phyloP scores from a whole-genome alignment of 2,797 vertebrate genomes.

The Cryptoprocta ferox region DNA sequence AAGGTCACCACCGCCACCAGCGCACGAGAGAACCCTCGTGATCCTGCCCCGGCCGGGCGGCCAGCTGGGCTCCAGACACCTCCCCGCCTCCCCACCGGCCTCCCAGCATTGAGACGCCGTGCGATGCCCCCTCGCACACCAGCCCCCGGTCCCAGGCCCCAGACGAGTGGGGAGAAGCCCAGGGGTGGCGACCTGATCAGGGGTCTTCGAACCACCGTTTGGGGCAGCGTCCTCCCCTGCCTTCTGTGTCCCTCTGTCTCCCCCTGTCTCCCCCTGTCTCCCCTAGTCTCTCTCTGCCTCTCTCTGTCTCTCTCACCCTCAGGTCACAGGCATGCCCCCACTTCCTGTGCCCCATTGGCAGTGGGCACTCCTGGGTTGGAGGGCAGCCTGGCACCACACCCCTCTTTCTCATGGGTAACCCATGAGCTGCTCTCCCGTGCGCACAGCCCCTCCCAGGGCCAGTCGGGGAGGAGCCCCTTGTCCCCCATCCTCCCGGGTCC shows the following conservation, averaged over 20 bases:
- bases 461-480: fast-evolving
- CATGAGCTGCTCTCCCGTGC: fast-evolving
- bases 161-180: fast-evolving
- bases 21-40: fast-evolving
- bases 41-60: fast-evolving
- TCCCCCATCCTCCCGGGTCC: background rate
- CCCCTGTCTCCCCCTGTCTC: too few relatives aligned
- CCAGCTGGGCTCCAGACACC: fast-evolving
- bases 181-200: fast-evolving
- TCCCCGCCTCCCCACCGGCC: fast-evolving
- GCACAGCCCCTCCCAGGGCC: background rate
- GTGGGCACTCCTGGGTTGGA: background rate
- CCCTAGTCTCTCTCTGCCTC: background rate
- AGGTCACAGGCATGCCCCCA: background rate
- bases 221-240: background rate
- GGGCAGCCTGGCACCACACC: background rate
- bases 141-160: background rate
- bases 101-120: fast-evolving
- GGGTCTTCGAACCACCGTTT: background rate
- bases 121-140: fast-evolving
- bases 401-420: fast-evolving
- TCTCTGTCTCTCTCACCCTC: too few relatives aligned
- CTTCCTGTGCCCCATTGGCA: fast-evolving
- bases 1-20: fast-evolving
- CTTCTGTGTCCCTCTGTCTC: too few relatives aligned